Percentiles rank a stretch among this genome's conserved stretches.
These are phyloP conservation scores for Idaea dimidiata DNA, from an alignment of 2,888 invertebrate species.

Conservation along the genomic window DNA sequence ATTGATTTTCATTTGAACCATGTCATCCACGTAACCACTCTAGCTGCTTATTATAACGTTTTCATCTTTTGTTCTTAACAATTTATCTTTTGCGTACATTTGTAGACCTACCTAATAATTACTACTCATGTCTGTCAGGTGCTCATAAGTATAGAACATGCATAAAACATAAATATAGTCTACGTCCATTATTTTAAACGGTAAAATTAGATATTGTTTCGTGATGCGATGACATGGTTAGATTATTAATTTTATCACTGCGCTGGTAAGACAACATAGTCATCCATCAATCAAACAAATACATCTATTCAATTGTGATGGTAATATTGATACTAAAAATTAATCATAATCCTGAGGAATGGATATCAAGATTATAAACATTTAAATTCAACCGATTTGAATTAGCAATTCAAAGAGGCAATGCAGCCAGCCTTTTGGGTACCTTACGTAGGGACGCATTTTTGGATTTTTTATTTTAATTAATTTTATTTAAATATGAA, in stretches of 20 bases:
- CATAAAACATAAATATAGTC: background rate
- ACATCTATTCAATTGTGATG: no score
- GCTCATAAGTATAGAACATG: background rate
- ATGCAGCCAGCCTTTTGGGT: no score
- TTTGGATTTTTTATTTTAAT: no score
- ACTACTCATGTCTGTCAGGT: background rate
- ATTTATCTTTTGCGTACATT: background rate
- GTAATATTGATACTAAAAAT: no score
- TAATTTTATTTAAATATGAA: no score
- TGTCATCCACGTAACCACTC: background rate
- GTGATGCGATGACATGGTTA: background rate
- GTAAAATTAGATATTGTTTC: background rate
- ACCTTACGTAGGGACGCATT: no score
- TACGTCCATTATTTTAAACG: background rate
- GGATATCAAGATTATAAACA: no score
- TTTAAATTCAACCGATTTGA: no score
- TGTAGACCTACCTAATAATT: background rate
- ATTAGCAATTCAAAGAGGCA: no score
- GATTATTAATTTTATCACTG: background rate
- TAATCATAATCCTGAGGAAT: no score
- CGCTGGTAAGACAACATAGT: background rate
- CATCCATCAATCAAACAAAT: no score
- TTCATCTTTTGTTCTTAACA: background rate
- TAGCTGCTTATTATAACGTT: background rate
- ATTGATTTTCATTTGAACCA: background rate